A percentile compares a stretch with the other conserved stretches of the same genome.
phyloP scores from a whole-genome alignment of 2,888 invertebrate species.

The Microchrysa polita region DNA sequence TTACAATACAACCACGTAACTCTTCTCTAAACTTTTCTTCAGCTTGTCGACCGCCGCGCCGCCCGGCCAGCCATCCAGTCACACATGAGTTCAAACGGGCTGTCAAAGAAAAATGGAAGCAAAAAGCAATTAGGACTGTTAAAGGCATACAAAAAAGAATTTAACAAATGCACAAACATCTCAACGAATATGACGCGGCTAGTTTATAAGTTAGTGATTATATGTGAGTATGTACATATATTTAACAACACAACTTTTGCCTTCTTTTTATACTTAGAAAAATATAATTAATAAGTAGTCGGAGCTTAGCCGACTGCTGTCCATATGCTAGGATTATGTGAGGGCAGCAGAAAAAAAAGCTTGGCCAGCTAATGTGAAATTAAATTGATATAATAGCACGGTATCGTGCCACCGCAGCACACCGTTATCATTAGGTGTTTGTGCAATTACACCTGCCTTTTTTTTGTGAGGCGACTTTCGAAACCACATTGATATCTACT shows the following conservation, averaged over 20 bases:
- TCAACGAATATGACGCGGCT: neutral
- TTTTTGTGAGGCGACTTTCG: neutral
- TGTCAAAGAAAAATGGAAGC: conserved; percentile 18
- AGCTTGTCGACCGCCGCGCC: conserved; percentile 12
- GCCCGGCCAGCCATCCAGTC: too few species aligned
- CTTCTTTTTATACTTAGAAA: conserved; percentile 8
- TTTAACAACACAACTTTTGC: conserved; percentile 5
- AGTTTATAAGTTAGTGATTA: too few species aligned
- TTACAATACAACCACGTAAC: conserved; percentile 24
- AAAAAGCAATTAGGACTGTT: conserved; percentile 25
- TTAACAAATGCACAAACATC: neutral
- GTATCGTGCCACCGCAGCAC: conserved; percentile 16
- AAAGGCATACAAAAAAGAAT: neutral
- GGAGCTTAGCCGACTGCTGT: neutral
- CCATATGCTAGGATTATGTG: too few species aligned
- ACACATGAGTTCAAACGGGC: neutral
- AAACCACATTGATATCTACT: conserved; percentile 8
- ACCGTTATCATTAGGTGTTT: conserved; percentile 33
- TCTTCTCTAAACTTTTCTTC: conserved; percentile 26
- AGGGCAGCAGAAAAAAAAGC: conserved; percentile 11
- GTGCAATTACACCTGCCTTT: conserved; percentile 22
- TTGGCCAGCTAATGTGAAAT: conserved; percentile 34
- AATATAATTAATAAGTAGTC: conserved; percentile 22
- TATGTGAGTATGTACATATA: neutral
- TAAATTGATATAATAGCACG: conserved; percentile 39